Evolutionary conservation across 2,888 invertebrate species (phyloP), one percentile per base, ranked within the genome.

Genomic region (Coenonympha arcania): DNA sequence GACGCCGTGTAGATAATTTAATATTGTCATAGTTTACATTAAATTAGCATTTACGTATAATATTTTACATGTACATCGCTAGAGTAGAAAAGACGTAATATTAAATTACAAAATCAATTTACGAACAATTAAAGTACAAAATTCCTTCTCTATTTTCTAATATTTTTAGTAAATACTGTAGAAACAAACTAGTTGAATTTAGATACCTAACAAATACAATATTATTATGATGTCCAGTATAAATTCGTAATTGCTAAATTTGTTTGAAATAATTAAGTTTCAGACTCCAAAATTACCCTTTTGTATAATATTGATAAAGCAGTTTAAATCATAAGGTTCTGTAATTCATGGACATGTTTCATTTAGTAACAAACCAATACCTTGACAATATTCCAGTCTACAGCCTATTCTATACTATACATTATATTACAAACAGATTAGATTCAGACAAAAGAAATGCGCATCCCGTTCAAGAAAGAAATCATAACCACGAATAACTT

Each of bases 21-120:
- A 84, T 86, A 86, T 86, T 86, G 85, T 86, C 85, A 84, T 82
- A 79, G 61, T 68, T 67, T 63, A 75, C 78, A 78, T 79, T 79
- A 75, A 75, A 78, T 66, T 76, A 75, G 73, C 77, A 73, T 77
- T 73, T 76, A 72, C 74, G 63, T 75, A 80, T 78, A 68, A 69
- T 75, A 79, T 70, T 75, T 79, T 78, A 83, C 76, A 83, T 77
- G 65, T 76, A 77, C 64, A 69, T 69, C 68, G 67, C 77, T 80
- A 79, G 67, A 50, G 50, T 54, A 54, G 47, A 50, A 54, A 54
- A 50, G 18, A 44, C 37, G 26, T 45, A n/a, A n/a, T n/a, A 43
- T 50, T 47, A 24, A 36, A 44, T 40, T 48, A 58, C 26, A 53
- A 42, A 52, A 58, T 19, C 50, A 52, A 50, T 56, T 50, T 19